These are phyloP conservation scores for Apogon hyalosoma DNA, from an alignment of 2,797 vertebrate species.

Conservation along the genomic window DNA sequence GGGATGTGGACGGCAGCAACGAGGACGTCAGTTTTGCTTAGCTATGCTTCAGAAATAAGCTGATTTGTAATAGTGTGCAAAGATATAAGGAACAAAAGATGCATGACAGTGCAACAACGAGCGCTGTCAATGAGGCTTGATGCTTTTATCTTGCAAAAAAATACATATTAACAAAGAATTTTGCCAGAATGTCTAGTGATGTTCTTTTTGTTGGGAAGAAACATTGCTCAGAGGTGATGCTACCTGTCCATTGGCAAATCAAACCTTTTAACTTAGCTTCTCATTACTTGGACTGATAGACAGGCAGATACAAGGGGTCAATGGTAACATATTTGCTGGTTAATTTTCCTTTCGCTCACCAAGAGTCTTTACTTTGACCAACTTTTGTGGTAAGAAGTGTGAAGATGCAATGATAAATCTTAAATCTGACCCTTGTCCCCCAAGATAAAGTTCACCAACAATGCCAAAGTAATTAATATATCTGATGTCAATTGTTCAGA, in stretches of 20 bases:
- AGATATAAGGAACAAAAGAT: slow-evolving; percentile 18
- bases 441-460: too few relatives aligned
- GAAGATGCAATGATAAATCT: too few relatives aligned
- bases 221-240: background rate
- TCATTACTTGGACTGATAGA: too few relatives aligned
- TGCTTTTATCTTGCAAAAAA: slow-evolving; percentile 27
- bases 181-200: background rate
- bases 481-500: too few relatives aligned
- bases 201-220: background rate
- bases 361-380: too few relatives aligned
- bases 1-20: slow-evolving; percentile 3
- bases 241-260: background rate
- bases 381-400: too few relatives aligned
- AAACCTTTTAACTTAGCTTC: background rate
- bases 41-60: slow-evolving; percentile 37
- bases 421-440: too few relatives aligned
- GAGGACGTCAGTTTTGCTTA: slow-evolving; percentile 39
- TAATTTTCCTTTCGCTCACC: too few relatives aligned
- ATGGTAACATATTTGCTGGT: background rate
- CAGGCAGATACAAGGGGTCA: background rate
- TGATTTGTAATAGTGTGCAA: slow-evolving; percentile 8
- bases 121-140: slow-evolving; percentile 10
- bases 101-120: slow-evolving; percentile 12
- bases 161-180: slow-evolving; percentile 16
- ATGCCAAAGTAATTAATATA: too few relatives aligned